Evolutionary conservation across 2,113 vertebrate species (phyloP), one percentile per base, ranked within the genome.

Genomic region (Catharus minimus): DNA sequence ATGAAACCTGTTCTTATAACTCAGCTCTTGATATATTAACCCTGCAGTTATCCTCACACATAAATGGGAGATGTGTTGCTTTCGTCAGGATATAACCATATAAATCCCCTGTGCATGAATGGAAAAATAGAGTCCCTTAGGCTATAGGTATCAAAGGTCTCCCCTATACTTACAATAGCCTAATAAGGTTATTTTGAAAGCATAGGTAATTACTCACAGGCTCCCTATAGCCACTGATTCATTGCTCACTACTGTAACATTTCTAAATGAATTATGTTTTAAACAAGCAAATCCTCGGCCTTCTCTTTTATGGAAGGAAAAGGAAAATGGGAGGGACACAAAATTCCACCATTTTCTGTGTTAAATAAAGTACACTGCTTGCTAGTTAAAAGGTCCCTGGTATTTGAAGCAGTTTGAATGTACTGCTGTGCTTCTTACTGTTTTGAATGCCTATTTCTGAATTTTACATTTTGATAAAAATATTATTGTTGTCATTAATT

Each of bases 401-500:
- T 67, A 62, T 58, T 90, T 58, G 28, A 69, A 66, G 11, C n/a
- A 61, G 36, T 75, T 76, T 76, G 65, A 80, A 52, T 44, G 32
- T 39, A 57, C 43, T 58, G 1, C 55, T 0, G 0, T 8, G 27
- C n/a, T 79, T 89, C 77, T 78, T 44, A 21, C 58, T 58, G 65
- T 56, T 84, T 78, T 56, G 90, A 91, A 75, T 52, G 66, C 71
- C 26, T 91, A 50, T 77, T 74, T 91, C 82, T 90, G 65, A 58
- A 89, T 90, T 87, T 79, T 64, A 47, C 47, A 7, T 91, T 94
- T 90, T 96, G 78, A 88, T 95, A 74, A 82, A 96, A 96, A 97
- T 92, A 87, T 93, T 95, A 91, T 92, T 94, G 82, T 93, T 94
- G 58, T 91, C 80, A 96, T 97, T 95, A 97, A 97, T 97, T 86